phyloP scores from a whole-genome alignment of 2,888 invertebrate species.

The Andrena flavipes region DNA sequence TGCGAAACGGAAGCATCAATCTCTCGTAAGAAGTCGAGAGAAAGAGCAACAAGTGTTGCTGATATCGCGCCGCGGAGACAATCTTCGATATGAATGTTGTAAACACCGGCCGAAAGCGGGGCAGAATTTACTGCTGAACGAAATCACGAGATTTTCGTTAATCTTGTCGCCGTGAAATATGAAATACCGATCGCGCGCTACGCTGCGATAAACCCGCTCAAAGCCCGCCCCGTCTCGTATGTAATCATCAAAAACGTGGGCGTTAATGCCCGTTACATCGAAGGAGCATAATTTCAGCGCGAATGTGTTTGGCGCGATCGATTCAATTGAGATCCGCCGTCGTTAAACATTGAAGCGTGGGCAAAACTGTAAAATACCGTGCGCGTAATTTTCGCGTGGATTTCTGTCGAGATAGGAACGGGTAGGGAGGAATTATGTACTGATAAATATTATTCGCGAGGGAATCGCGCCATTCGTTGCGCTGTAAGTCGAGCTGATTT shows the following conservation, averaged over 20 bases:
- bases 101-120: constrained; percentile 22
- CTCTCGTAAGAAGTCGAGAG: constrained; percentile 43
- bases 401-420: background rate
- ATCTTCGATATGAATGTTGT: constrained; percentile 55
- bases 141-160: constrained; percentile 3
- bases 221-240: background rate
- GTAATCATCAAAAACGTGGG: background rate
- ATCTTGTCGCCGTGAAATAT: background rate
- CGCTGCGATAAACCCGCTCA: constrained; percentile 1
- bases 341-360: background rate
- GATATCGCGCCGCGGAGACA: constrained; percentile 48
- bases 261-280: background rate
- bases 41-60: constrained; percentile 71
- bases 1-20: constrained; percentile 50
- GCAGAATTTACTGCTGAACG: background rate
- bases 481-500: background rate
- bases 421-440: background rate
- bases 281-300: background rate
- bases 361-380: background rate
- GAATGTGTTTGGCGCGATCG: background rate
- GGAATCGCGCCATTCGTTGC: background rate
- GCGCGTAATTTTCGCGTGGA: background rate
- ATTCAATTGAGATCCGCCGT: background rate
- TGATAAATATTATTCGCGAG: background rate
- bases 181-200: background rate